These are phyloP conservation scores for Rhagium mordax DNA, from an alignment of 2,888 invertebrate genomes.

Conservation along the genomic window DNA sequence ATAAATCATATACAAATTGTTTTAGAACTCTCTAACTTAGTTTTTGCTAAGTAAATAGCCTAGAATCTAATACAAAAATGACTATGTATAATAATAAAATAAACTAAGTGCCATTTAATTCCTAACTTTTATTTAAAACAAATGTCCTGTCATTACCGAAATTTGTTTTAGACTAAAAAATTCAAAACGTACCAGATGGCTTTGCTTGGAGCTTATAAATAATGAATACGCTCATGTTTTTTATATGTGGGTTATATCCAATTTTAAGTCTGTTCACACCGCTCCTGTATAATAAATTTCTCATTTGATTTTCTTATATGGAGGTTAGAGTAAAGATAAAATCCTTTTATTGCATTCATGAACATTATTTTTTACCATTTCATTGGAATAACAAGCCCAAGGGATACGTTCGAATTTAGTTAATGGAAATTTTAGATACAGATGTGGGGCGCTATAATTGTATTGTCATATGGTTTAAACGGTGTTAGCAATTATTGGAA, in stretches of 20 bases:
- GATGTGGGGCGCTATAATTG: background rate
- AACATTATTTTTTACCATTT: background rate
- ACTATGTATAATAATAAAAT: too few species aligned
- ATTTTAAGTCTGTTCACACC: background rate
- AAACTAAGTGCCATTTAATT: too few species aligned
- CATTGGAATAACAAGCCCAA: background rate
- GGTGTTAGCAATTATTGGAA: too few species aligned
- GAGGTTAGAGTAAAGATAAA: background rate
- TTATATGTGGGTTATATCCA: background rate
- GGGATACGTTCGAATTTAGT: background rate
- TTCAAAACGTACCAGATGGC: background rate
- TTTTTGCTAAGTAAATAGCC: too few species aligned
- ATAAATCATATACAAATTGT: too few species aligned
- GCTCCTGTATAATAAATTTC: background rate
- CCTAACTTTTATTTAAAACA: too few species aligned
- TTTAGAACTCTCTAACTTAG: too few species aligned
- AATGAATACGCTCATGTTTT: background rate
- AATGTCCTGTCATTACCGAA: too few species aligned
- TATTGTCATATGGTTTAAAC: background rate
- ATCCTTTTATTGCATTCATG: background rate
- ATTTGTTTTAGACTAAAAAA: background rate
- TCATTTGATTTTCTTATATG: background rate
- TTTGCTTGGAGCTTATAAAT: background rate
- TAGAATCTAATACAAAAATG: too few species aligned
- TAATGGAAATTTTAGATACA: background rate